Evolutionary conservation across 1,140 invertebrate species (phyloP).

Genomic region (Leptopilina clavipes): DNA sequence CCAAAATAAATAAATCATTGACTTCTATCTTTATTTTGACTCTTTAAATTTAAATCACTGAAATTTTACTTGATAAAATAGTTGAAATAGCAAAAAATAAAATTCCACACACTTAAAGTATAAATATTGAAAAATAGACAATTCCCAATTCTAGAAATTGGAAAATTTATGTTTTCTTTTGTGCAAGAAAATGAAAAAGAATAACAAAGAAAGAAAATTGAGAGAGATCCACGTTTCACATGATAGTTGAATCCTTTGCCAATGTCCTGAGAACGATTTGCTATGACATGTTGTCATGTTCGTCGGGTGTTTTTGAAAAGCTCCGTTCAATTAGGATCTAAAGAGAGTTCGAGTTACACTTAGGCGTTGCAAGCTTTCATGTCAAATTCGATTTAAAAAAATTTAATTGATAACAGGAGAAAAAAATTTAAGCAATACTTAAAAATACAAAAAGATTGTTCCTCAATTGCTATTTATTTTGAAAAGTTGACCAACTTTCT

Average conservation of each 20-base stretch:
- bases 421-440: not conserved
- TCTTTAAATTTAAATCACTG: too few relatives aligned
- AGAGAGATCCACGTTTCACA: slow-evolving; percentile 56
- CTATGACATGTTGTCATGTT: slow-evolving; percentile 67
- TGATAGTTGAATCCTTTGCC: slow-evolving; percentile 49
- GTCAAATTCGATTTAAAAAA: slow-evolving; percentile 45
- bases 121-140: too few relatives aligned
- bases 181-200: not conserved
- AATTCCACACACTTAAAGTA: too few relatives aligned
- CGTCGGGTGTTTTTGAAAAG: slow-evolving; percentile 63
- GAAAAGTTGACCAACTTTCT: too few relatives aligned
- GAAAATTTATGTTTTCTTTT: too few relatives aligned
- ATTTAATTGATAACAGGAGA: not conserved
- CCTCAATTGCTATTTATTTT: too few relatives aligned
- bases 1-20: not conserved
- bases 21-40: too few relatives aligned
- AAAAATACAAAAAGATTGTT: too few relatives aligned
- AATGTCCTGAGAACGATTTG: slow-evolving; percentile 67
- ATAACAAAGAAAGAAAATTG: slow-evolving; percentile 34
- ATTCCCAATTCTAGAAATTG: too few relatives aligned
- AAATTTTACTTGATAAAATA: too few relatives aligned
- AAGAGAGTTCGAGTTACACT: slow-evolving; percentile 56
- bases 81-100: too few relatives aligned
- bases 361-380: slow-evolving; percentile 51
- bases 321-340: slow-evolving; percentile 60